Base-by-base conservation (phyloP, 2,888 invertebrate genomes). In the Scelioninae gen. 1 region DNA sequence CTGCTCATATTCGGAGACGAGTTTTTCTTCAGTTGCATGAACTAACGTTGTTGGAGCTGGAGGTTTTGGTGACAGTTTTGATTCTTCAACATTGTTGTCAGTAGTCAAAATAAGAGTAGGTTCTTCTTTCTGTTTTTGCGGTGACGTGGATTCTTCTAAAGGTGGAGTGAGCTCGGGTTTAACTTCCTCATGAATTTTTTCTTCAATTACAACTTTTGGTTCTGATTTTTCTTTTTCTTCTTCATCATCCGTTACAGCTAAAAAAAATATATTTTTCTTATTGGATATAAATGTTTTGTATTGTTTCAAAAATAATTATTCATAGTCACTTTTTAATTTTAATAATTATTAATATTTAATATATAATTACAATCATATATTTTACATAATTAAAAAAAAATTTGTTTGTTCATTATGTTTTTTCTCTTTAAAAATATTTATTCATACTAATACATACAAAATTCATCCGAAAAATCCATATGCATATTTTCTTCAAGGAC, bases 1-100 rank as follows among this genome's bases (percentile, higher is more conserved):
- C 86, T 94, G 93, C 86, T 94, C 94, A 83, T 94, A 94, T 86
- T 94, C 94, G 2, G 93, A 93, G 0, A 90, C 93, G 34, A 93
- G 88, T 79, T 93, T 93, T 47, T 92, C 91, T 29, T 90, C 88
- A 9, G 88, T 88, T 31, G 4, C 56, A 8, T 68, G 60, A 6
- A 43, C 23, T 51, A 51, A 9, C 5, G 58, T 34, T 15, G 15
- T 8, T 7, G 34, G 1, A 1, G 32, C 71, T 10, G 87, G 60
- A 0, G 72, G 69, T 49, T 49, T 63, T 43, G 78, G 56, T 0
- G 78, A 63, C 29, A 5, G 29, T 40, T 47, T 56, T n/a, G 60
- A 10, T 38, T 53, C 68, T 4, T 23, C 0, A 9, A 45, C 29
- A 55, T 13, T 62, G 9, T 10, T 51, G n/a, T 53, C 45, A 5